These are phyloP conservation scores for Sycophila texana DNA, from an alignment of 2,888 invertebrate genomes.

Conservation along the genomic window DNA sequence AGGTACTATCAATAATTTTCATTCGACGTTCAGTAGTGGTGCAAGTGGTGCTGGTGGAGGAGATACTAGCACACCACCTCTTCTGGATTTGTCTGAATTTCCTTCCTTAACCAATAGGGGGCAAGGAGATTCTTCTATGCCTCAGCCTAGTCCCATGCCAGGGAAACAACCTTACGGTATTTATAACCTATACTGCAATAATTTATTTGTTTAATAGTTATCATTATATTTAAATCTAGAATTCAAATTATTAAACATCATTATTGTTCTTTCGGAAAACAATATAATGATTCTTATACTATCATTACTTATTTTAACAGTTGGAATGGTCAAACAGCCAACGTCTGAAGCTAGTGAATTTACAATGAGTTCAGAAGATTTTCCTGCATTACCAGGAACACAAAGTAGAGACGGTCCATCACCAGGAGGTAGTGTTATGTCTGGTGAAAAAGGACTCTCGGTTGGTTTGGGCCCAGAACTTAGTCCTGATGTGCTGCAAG, in stretches of 20 bases:
- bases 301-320: conserved; percentile 74
- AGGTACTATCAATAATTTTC: conserved; percentile 80
- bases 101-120: conserved; percentile 93
- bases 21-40: conserved; percentile 85
- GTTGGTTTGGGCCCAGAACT: conserved; percentile 75
- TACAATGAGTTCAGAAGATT: conserved; percentile 99
- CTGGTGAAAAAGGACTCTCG: conserved; percentile 75
- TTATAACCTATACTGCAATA: conserved; percentile 61
- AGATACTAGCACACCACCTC: conserved; percentile 88
- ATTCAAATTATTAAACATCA: neutral
- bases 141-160: conserved; percentile 89
- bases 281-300: neutral
- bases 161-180: conserved; percentile 95
- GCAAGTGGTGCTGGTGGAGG: conserved; percentile 78
- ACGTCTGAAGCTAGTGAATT: conserved; percentile 94
- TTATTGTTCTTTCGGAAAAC: neutral
- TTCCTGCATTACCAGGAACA: conserved; percentile 98
- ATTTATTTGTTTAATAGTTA: too few relatives aligned
- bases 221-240: neutral
- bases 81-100: conserved; percentile 94
- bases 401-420: conserved; percentile 84
- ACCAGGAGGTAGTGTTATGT: conserved; percentile 78
- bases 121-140: conserved; percentile 85
- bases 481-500: conserved; percentile 73
- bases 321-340: conserved; percentile 97